Evolutionary conservation across 2,113 vertebrate species (phyloP).

Genomic region (Planiliza haematocheilus): DNA sequence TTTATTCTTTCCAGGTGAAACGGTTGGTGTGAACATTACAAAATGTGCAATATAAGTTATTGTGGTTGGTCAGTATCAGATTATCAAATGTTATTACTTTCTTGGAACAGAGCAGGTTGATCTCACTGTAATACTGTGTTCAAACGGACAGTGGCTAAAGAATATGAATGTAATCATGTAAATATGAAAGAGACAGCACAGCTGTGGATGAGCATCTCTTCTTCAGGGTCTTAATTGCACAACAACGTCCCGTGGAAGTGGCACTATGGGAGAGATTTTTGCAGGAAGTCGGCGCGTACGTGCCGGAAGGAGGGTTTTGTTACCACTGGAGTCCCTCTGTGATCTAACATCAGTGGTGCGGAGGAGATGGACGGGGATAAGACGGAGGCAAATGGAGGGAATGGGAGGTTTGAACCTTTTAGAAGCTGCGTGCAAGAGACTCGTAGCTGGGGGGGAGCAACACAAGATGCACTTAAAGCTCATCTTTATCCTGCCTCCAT

Average conservation of each 20-base stretch:
- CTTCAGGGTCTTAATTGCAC: slow-evolving; percentile 70
- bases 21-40: slow-evolving; percentile 41
- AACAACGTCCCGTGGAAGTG: slow-evolving; percentile 34
- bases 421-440: slow-evolving; percentile 47
- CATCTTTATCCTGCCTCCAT: slow-evolving; percentile 32
- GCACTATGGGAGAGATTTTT: slow-evolving; percentile 11
- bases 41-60: slow-evolving; percentile 59
- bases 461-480: slow-evolving; percentile 65
- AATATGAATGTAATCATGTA: slow-evolving; percentile 75
- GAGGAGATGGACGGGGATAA: slow-evolving; percentile 48
- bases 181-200: slow-evolving; percentile 47
- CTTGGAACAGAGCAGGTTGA: slow-evolving; percentile 26
- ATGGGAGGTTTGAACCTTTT: slow-evolving; percentile 47
- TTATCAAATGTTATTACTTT: slow-evolving; percentile 28
- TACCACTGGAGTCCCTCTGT: slow-evolving; percentile 25
- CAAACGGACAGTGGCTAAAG: slow-evolving; percentile 37
- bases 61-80: slow-evolving; percentile 47
- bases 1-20: slow-evolving; percentile 41
- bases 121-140: slow-evolving; percentile 35
- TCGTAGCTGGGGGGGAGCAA: slow-evolving; percentile 23
- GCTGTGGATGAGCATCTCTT: slow-evolving; percentile 53
- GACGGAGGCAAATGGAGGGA: slow-evolving; percentile 40
- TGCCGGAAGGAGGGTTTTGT: slow-evolving; percentile 43
- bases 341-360: slow-evolving; percentile 23
- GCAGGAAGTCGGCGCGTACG: slow-evolving; percentile 9